phyloP scores from a whole-genome alignment of 2,888 invertebrate species.

The Lamellibrachia satsuma region DNA sequence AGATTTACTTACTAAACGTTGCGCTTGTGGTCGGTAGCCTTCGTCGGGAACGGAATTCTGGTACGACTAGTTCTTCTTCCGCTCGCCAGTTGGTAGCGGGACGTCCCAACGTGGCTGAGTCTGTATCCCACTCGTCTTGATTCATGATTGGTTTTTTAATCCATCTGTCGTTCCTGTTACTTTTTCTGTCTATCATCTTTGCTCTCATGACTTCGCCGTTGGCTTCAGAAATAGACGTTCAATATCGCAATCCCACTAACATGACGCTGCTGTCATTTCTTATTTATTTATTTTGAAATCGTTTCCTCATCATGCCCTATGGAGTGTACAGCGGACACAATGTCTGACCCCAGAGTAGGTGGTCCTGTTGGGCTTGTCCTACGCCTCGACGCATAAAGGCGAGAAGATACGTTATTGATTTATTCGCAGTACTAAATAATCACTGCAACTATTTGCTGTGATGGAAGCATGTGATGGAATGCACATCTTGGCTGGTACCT shows the following conservation, averaged over 20 bases:
- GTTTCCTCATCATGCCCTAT: neutral
- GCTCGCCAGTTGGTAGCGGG: too few species aligned
- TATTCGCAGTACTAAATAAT: neutral
- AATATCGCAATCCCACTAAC: neutral
- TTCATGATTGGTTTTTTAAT: too few species aligned
- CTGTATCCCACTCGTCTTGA: too few species aligned
- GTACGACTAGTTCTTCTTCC: too few species aligned
- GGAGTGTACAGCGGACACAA: neutral
- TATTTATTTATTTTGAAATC: neutral
- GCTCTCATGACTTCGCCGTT: neutral
- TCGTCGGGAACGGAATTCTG: too few species aligned
- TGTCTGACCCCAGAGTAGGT: neutral
- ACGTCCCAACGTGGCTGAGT: too few species aligned
- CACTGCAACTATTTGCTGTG: neutral
- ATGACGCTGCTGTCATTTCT: neutral
- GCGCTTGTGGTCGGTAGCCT: too few species aligned
- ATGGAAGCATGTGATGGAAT: neutral
- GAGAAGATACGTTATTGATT: neutral
- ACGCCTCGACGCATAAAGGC: neutral
- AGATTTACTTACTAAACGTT: too few species aligned
- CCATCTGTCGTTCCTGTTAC: too few species aligned
- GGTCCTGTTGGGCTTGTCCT: neutral
- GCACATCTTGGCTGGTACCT: neutral
- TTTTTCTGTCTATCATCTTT: too few species aligned
- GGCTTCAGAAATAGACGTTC: neutral